Base-by-base conservation (phyloP, 53 echinoderm and acorn worm genomes). In the Henricia sp. region DNA sequence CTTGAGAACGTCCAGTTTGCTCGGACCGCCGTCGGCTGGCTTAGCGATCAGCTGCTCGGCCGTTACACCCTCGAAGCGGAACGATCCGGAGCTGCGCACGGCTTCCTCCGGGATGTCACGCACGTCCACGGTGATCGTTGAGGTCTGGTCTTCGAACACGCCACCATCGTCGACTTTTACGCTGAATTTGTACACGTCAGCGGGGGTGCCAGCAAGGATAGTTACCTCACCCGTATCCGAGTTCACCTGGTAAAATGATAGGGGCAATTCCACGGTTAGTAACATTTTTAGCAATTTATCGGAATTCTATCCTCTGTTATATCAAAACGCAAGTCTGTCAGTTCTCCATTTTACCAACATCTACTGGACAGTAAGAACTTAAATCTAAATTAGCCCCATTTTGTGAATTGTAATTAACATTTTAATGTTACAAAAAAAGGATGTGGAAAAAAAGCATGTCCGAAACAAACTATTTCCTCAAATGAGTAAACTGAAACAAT, bases 21-120 rank as follows among this genome's bases (percentile, higher is more conserved):
- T 97, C 41, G 28, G 28, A 2, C 88, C 85, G 1, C 67, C 57
- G 6, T 30, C 80, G 4, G 62, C 13, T 1, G 73, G 68, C 24
- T 56, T 53, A 6, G 59, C 17, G 64, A 97, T 85, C 59, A 94
- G 82, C 35, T 90, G 84, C 64, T 92, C 99, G n/a, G 99, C 94
- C 0, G 94, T 94, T 12, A 83, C 67, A 4, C 92, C 94, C 3
- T 90, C 74, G 46, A 97, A 90, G 21, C 99, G 88, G 67, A 97
- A 77, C 30, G 99, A 97, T 3, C 99, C 99, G 0, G 99, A 97
- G 71, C 92, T 92, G 43, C 76, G 88, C 16, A 94, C 94, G 16
- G 94, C 94, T 48, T 97, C 94, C 34, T 75, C 72, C 1, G 99
- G 94, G 43, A 97, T 78, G 21, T 94, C 94, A n/a, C 75, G 67